Evolutionary conservation across 2,888 invertebrate genomes (phyloP).

Genomic region (Ethmia dodecea): DNA sequence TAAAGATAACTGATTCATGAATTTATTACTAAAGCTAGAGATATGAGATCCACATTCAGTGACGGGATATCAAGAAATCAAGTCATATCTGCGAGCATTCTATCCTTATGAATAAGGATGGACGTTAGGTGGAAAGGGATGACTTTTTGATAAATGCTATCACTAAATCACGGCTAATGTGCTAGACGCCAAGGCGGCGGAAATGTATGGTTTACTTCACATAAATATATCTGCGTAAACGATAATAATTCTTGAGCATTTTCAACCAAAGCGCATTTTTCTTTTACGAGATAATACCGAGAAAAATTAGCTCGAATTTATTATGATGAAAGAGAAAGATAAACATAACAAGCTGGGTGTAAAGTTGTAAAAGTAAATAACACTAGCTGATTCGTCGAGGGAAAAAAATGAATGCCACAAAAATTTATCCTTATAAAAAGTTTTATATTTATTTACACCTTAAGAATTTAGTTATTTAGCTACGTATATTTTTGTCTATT

Average conservation of each 20-base stretch:
- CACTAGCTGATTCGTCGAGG: background rate
- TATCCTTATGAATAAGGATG: slow-evolving; percentile 9
- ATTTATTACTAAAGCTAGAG: too few relatives aligned
- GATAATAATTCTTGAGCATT: slow-evolving; percentile 5
- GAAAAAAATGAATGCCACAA: background rate
- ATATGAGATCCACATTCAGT: too few relatives aligned
- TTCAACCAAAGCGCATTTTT: slow-evolving; percentile 1
- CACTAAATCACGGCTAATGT: slow-evolving; percentile 52
- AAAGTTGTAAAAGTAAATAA: background rate
- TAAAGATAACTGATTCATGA: too few relatives aligned
- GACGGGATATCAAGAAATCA: slow-evolving; percentile 9
- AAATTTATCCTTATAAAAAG: too few relatives aligned
- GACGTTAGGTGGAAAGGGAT: slow-evolving; percentile 11
- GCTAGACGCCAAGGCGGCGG: slow-evolving; percentile 27
- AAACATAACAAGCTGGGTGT: slow-evolving; percentile 1
- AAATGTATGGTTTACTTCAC: slow-evolving; percentile 22
- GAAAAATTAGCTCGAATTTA: slow-evolving; percentile 4
- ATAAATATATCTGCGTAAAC: slow-evolving; percentile 15
- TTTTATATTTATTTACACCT: too few relatives aligned
- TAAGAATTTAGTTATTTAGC: background rate
- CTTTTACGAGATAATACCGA: slow-evolving; percentile 1
- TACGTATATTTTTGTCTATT: too few relatives aligned
- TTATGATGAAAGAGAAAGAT: slow-evolving; percentile 4
- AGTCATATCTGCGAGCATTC: slow-evolving; percentile 1
- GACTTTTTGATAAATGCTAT: slow-evolving; percentile 48